Percentiles rank a stretch among this genome's conserved stretches.
These are phyloP conservation scores for Tiphia femorata DNA, from an alignment of 2,888 invertebrate genomes.

Conservation along the genomic window DNA sequence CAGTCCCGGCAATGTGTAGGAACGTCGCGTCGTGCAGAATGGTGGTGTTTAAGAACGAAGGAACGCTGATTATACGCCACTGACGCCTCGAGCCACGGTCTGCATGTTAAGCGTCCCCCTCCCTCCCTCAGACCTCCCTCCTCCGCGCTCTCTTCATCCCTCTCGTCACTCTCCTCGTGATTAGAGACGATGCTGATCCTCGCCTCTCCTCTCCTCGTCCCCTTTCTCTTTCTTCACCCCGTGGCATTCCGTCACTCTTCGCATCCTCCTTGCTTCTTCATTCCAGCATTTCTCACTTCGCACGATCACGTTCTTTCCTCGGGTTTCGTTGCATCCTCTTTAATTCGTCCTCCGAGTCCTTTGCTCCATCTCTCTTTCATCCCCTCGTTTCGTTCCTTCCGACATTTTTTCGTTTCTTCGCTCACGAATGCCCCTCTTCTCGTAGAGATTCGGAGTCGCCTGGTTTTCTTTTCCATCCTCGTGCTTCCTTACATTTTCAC, in stretches of 20 bases:
- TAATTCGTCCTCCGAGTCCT: too few relatives aligned
- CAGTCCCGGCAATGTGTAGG: neutral
- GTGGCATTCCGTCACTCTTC: constrained; percentile 11
- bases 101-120: constrained; percentile 47
- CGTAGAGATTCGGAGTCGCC: too few relatives aligned
- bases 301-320: neutral
- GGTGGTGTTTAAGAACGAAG: constrained; percentile 41
- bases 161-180: constrained; percentile 21
- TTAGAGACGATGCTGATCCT: constrained; percentile 26
- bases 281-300: neutral
- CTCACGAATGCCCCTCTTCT: too few relatives aligned
- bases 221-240: constrained; percentile 10
- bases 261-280: constrained; percentile 15
- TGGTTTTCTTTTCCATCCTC: too few relatives aligned
- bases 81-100: constrained; percentile 50
- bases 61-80: constrained; percentile 59
- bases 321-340: too few relatives aligned
- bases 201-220: too few relatives aligned
- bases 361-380: too few relatives aligned
- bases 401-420: too few relatives aligned
- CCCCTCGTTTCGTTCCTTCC: too few relatives aligned
- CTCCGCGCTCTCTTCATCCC: constrained; percentile 8
- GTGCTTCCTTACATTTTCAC: too few relatives aligned
- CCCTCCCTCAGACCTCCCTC: constrained; percentile 19
- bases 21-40: constrained; percentile 11